Percentiles rank a stretch among this genome's conserved stretches.
These are phyloP conservation scores for Festucalex cinctus DNA, from an alignment of 2,113 vertebrate species.

Conservation along the genomic window DNA sequence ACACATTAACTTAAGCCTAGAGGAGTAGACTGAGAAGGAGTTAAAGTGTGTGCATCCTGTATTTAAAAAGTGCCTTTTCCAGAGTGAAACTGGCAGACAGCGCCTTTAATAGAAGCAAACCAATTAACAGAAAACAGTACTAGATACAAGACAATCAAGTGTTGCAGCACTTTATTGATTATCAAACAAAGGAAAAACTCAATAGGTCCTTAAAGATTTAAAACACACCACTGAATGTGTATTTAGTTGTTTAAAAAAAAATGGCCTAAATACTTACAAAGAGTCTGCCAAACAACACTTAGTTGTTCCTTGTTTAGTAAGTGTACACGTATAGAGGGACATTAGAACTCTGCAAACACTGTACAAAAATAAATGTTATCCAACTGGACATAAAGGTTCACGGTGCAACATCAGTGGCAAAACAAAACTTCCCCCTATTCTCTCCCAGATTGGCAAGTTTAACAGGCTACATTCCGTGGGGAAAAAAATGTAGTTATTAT, in stretches of 20 bases:
- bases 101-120: too few relatives aligned
- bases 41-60: too few relatives aligned
- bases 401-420: conserved; percentile 1
- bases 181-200: conserved; percentile 28
- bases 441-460: not conserved
- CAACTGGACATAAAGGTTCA: conserved; percentile 11
- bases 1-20: too few relatives aligned
- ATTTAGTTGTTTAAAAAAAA: not conserved
- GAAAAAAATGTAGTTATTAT: conserved; percentile 20
- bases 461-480: conserved; percentile 17
- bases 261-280: not conserved
- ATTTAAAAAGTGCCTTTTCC: too few relatives aligned
- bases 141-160: conserved; percentile 13
- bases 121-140: not conserved
- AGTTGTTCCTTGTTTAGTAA: not conserved
- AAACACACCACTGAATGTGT: conserved; percentile 19
- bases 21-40: too few relatives aligned
- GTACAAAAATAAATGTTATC: conserved; percentile 18
- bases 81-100: too few relatives aligned
- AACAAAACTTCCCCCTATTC: conserved; percentile 11
- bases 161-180: conserved; percentile 23
- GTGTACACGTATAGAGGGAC: not conserved
- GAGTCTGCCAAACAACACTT: not conserved
- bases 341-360: conserved; percentile 14
- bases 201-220: conserved; percentile 31